Evolutionary conservation across 2,888 invertebrate species (phyloP).

Genomic region (Cataglyphis cursor): DNA sequence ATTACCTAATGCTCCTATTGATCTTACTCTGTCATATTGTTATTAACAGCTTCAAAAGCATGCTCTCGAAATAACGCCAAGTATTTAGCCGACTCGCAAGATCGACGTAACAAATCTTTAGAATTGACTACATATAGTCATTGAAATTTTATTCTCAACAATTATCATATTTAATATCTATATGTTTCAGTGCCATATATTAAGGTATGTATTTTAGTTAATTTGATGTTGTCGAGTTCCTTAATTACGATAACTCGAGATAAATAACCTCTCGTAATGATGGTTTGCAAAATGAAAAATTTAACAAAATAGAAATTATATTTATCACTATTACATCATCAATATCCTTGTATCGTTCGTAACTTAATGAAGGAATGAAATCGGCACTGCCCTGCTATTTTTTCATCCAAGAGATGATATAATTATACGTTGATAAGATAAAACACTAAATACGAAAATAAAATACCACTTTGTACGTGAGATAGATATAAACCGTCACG

Average conservation of each 20-base stretch:
- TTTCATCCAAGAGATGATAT: slow-evolving; percentile 19
- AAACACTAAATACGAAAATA: slow-evolving; percentile 33
- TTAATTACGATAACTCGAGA: neutral
- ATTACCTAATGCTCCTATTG: slow-evolving; percentile 26
- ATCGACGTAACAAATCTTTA: slow-evolving; percentile 13
- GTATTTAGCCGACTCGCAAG: slow-evolving; percentile 4
- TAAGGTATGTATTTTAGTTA: neutral
- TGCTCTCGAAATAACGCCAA: slow-evolving; percentile 16
- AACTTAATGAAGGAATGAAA: neutral
- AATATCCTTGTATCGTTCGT: neutral
- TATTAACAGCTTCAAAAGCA: neutral
- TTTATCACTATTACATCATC: slow-evolving; percentile 1
- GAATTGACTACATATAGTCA: neutral
- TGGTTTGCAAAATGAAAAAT: neutral
- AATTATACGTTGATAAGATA: slow-evolving; percentile 35
- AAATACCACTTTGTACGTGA: slow-evolving; percentile 26
- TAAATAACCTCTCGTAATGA: neutral
- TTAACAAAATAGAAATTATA: slow-evolving; percentile 4
- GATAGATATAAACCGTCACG: slow-evolving; percentile 53
- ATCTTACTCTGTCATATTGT: neutral
- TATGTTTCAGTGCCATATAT: slow-evolving; percentile 26
- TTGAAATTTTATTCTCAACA: slow-evolving; percentile 5
- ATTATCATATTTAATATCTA: neutral
- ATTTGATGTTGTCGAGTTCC: neutral
- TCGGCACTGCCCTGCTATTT: slow-evolving; percentile 32